Percentiles rank a stretch among this genome's conserved stretches.
phyloP scores from a whole-genome alignment of 2,888 invertebrate genomes.

The Subacronicta megacephala region DNA sequence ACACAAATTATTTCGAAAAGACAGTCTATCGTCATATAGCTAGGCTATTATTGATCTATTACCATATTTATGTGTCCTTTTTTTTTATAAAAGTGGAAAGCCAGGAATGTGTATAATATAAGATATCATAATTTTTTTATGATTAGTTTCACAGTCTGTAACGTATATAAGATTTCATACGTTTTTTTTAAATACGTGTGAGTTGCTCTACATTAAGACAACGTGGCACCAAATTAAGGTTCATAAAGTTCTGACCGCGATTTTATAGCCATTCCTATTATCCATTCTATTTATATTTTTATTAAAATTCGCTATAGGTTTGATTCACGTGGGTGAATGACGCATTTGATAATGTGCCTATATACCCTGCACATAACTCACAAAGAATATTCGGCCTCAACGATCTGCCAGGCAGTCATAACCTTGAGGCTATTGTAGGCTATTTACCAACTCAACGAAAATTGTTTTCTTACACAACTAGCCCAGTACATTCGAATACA shows the following conservation, averaged over 20 bases:
- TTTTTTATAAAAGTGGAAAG: too few relatives aligned
- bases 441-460: slow-evolving; percentile 27
- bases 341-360: slow-evolving; percentile 47
- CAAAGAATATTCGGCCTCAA: slow-evolving; percentile 16
- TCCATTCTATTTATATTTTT: slow-evolving; percentile 22
- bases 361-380: slow-evolving; percentile 19
- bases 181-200: slow-evolving; percentile 7
- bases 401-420: neutral
- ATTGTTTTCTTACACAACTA: slow-evolving; percentile 18
- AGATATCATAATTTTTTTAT: slow-evolving; percentile 10
- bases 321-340: slow-evolving; percentile 49
- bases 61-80: too few relatives aligned
- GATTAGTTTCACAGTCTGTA: slow-evolving; percentile 11
- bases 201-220: slow-evolving; percentile 12
- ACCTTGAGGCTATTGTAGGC: slow-evolving; percentile 37
- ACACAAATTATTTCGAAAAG: too few relatives aligned
- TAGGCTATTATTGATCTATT: too few relatives aligned
- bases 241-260: neutral
- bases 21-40: too few relatives aligned
- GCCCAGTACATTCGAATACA: slow-evolving; percentile 3
- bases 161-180: slow-evolving; percentile 15
- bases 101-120: too few relatives aligned
- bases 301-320: slow-evolving; percentile 14
- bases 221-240: neutral
- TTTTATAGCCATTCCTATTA: slow-evolving; percentile 12